Percentiles rank a stretch among this genome's conserved stretches.
Conservation (phyloP, 2,113 vertebrate species). For the Lampris incognitus region DNA sequence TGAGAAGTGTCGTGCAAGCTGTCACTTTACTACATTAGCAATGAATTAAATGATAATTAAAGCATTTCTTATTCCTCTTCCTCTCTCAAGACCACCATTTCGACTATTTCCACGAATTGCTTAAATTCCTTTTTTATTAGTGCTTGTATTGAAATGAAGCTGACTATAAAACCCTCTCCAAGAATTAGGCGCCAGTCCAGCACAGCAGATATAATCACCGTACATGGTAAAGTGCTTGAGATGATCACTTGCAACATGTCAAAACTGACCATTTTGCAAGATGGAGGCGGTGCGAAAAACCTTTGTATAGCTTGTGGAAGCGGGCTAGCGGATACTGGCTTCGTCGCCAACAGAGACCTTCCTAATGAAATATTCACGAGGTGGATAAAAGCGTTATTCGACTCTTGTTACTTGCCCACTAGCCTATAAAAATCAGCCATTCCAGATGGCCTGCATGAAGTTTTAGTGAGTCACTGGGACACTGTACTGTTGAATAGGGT, state of each 20-base stretch:
- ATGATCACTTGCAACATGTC: not conserved
- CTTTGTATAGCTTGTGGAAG: slow-evolving; percentile 14
- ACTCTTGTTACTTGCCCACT: slow-evolving; percentile 39
- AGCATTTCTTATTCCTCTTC: too few species aligned
- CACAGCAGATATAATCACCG: too few species aligned
- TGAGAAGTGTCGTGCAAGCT: not conserved
- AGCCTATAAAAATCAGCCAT: slow-evolving; percentile 32
- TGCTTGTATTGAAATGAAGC: too few species aligned
- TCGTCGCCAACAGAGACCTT: slow-evolving; percentile 24
- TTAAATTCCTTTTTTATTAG: too few species aligned
- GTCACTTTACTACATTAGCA: not conserved
- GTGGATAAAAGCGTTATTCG: slow-evolving; percentile 5
- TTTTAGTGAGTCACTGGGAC: not conserved
- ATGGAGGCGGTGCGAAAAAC: slow-evolving; percentile 3
- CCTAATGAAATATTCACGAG: slow-evolving; percentile 58
- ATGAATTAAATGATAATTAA: too few species aligned
- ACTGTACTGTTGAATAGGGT: not conserved
- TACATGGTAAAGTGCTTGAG: too few species aligned
- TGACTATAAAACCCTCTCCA: too few species aligned
- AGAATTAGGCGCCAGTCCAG: too few species aligned
- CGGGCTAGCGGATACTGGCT: slow-evolving; percentile 29
- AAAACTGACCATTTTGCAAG: not conserved
- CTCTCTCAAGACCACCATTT: too few species aligned
- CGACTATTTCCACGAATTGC: too few species aligned
- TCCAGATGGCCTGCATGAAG: slow-evolving; percentile 4